Percentiles rank a stretch among this genome's conserved stretches.
Conservation (phyloP, 30 jellyfish, hydroid and myxozoan species). For the Cassiopea andromeda region DNA sequence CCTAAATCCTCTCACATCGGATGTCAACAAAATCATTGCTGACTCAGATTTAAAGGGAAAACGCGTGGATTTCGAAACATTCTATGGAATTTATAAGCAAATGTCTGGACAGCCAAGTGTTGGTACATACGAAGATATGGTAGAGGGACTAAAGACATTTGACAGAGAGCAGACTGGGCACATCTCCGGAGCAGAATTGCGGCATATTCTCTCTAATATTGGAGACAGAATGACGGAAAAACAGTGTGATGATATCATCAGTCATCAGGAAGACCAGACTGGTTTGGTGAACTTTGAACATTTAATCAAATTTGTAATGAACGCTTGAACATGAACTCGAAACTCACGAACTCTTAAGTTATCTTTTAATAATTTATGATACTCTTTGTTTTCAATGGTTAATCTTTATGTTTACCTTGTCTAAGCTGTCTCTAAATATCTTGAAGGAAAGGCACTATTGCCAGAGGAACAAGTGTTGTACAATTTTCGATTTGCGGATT, state of each 20-base stretch:
- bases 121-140: constrained; percentile 94
- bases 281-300: constrained; percentile 87
- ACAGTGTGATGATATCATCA: constrained; percentile 84
- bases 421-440: neutral
- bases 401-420: neutral
- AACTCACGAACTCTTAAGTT: neutral
- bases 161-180: constrained; percentile 96
- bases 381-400: neutral
- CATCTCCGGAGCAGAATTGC: constrained; percentile 89
- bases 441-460: neutral
- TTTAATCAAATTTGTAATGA: constrained; percentile 87
- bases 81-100: constrained; percentile 87
- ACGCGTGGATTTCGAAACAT: constrained; percentile 91
- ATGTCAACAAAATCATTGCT: constrained; percentile 78
- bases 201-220: constrained; percentile 84
- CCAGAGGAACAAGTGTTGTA: too few relatives aligned
- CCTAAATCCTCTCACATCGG: constrained; percentile 83
- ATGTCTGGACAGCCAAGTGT: constrained; percentile 69
- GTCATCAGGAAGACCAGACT: constrained; percentile 87
- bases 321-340: constrained; percentile 51
- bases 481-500: too few relatives aligned
- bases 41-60: constrained; percentile 83
- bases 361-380: neutral
- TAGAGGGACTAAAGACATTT: constrained; percentile 90
- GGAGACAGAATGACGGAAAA: constrained; percentile 96